phyloP scores from a whole-genome alignment of 2,888 invertebrate species.

The Drosophila antonietae region DNA sequence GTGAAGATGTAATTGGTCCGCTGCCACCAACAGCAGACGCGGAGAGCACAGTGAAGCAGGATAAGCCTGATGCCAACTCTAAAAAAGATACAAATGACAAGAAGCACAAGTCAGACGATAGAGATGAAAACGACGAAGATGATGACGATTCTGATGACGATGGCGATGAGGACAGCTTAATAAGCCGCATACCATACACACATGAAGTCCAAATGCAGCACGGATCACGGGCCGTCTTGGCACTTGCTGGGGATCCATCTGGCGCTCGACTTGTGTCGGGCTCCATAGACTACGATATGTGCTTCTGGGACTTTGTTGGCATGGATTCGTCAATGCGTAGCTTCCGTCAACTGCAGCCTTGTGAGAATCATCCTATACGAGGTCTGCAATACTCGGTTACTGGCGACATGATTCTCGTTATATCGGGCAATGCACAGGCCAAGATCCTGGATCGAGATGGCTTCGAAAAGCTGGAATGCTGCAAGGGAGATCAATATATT shows the following conservation, averaged over 20 bases:
- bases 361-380: conserved; percentile 97
- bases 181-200: conserved; percentile 89
- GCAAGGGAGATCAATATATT: conserved; percentile 98
- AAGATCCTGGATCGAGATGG: conserved; percentile 98
- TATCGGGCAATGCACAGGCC: conserved; percentile 96
- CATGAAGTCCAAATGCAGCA: conserved; percentile 95
- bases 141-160: conserved; percentile 85
- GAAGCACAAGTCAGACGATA: conserved; percentile 53
- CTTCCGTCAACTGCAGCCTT: conserved; percentile 96
- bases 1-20: conserved; percentile 78
- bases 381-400: conserved; percentile 94
- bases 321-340: conserved; percentile 97
- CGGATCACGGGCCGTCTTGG: conserved; percentile 95
- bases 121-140: conserved; percentile 55
- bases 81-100: background rate
- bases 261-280: conserved; percentile 95
- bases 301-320: conserved; percentile 99
- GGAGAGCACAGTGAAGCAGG: background rate
- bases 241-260: conserved; percentile 95
- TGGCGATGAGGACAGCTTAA: conserved; percentile 84
- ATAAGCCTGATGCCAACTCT: background rate
- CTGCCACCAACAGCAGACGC: conserved; percentile 57
- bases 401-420: conserved; percentile 96
- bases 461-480: conserved; percentile 95
- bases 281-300: conserved; percentile 97